phyloP scores from a whole-genome alignment of 2,113 vertebrate genomes.

The Cynocephalus volans region DNA sequence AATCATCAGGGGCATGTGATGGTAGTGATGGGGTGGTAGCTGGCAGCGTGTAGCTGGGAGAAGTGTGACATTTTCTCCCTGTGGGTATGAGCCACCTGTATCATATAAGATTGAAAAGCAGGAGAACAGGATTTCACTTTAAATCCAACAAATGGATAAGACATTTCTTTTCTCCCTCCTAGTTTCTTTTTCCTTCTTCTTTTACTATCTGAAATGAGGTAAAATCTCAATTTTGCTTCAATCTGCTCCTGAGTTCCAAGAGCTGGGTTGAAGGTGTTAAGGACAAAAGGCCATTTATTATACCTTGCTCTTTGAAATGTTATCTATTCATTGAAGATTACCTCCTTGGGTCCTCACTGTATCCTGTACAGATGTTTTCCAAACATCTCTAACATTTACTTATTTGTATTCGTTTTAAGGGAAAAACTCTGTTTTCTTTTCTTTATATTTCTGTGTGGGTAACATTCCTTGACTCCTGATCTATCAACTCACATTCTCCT shows the following conservation, averaged over 20 bases:
- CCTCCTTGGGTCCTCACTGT: not conserved
- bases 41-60: not conserved
- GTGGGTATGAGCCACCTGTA: not conserved
- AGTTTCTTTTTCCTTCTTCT: not conserved
- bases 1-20: not conserved
- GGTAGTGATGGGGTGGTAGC: not conserved
- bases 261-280: not conserved
- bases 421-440: not conserved
- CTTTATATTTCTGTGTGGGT: not conserved
- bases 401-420: not conserved
- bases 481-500: not conserved
- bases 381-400: not conserved
- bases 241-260: not conserved
- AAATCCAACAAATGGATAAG: not conserved
- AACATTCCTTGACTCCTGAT: not conserved
- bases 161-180: not conserved
- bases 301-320: not conserved
- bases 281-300: not conserved
- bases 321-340: not conserved
- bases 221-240: conserved; percentile 3
- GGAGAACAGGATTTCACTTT: conserved; percentile 52
- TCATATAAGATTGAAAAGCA: conserved; percentile 46
- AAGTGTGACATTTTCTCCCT: not conserved
- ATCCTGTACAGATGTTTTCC: not conserved
- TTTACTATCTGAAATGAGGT: not conserved